Percentiles rank a stretch among this genome's conserved stretches.
Conservation (phyloP, 2,113 vertebrate genomes). For the Etia nguti region DNA sequence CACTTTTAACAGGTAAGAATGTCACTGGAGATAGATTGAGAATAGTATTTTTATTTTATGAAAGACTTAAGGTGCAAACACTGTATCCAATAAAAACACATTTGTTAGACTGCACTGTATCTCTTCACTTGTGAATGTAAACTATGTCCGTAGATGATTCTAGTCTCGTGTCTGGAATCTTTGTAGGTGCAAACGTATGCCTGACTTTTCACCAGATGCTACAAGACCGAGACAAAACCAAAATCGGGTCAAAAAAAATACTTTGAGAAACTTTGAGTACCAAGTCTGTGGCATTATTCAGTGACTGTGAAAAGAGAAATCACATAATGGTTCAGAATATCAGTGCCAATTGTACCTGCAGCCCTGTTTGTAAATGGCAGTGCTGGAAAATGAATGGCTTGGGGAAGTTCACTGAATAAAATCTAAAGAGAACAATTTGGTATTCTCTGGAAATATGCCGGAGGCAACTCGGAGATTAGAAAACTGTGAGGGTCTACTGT, state of each 20-base stretch:
- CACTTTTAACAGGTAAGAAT: background rate
- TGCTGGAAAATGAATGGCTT: background rate
- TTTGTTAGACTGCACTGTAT: background rate
- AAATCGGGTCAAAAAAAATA: background rate
- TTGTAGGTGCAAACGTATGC: accelerated
- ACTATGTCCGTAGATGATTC: background rate
- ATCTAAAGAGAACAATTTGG: slow-evolving; percentile 26
- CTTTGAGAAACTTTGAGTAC: background rate
- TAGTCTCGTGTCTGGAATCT: accelerated
- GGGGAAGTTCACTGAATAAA: slow-evolving; percentile 17
- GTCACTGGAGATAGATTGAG: background rate
- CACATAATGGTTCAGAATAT: background rate
- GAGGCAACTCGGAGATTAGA: background rate
- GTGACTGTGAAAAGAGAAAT: background rate
- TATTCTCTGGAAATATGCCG: background rate
- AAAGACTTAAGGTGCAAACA: background rate
- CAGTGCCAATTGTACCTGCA: background rate
- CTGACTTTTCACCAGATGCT: background rate
- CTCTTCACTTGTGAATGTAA: background rate
- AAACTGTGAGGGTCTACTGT: background rate
- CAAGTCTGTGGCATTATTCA: background rate
- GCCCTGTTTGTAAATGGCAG: slow-evolving; percentile 10
- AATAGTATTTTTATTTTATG: background rate
- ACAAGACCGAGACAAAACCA: background rate
- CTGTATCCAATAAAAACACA: background rate